phyloP scores from a whole-genome alignment of 2,113 vertebrate genomes.

The Pteruthius melanotis region DNA sequence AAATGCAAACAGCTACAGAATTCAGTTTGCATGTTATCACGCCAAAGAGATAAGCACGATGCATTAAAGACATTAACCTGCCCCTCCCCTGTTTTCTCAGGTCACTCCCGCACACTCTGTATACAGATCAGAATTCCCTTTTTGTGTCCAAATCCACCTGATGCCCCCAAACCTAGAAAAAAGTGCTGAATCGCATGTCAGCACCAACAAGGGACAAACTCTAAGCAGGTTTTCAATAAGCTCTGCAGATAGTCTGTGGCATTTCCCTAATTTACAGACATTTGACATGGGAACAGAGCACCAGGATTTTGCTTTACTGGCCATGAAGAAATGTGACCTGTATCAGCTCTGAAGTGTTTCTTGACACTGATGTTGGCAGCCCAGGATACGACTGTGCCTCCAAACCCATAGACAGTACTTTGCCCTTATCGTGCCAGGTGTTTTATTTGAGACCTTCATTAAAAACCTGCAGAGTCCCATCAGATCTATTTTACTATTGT shows the following conservation, averaged over 20 bases:
- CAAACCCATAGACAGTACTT: background rate
- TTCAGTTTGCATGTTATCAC: background rate
- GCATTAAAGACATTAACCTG: background rate
- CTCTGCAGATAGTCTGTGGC: background rate
- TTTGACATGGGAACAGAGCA: background rate
- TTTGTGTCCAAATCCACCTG: background rate
- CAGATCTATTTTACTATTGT: background rate
- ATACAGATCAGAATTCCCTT: background rate
- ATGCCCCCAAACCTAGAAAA: background rate
- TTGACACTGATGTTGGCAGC: fast-evolving
- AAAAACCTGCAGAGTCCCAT: background rate
- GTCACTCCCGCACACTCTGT: background rate
- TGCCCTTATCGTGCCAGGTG: background rate
- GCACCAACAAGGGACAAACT: background rate
- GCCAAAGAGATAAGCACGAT: background rate
- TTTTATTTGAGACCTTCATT: background rate
- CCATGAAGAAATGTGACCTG: background rate
- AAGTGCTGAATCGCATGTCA: fast-evolving
- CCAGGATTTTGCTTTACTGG: background rate
- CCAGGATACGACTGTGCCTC: background rate
- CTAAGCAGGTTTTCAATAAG: background rate
- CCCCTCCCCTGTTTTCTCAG: background rate
- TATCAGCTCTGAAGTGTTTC: background rate
- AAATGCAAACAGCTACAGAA: background rate
- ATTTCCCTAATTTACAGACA: background rate